phyloP scores from a whole-genome alignment of 37 sponge, comb jelly and placozoan species.

The Theonella swinhoei region DNA sequence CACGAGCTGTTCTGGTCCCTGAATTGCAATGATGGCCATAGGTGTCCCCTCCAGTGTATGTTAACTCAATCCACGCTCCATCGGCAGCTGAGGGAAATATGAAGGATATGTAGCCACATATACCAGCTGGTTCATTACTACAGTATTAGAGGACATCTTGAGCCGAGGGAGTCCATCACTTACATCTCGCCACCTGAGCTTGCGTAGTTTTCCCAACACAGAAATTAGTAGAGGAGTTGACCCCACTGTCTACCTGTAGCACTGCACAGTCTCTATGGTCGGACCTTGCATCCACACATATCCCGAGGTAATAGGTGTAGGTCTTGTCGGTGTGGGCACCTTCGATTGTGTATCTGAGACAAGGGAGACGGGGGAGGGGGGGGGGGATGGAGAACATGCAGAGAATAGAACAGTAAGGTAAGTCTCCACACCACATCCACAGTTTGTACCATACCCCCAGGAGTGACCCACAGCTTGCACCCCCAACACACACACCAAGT shows the following conservation, averaged over 20 bases:
- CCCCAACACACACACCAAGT: not conserved
- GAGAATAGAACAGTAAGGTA: too few relatives aligned
- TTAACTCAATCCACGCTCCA: slow-evolving; percentile 72
- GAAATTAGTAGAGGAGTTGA: not conserved
- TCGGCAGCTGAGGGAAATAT: slow-evolving; percentile 15
- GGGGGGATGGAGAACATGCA: not conserved
- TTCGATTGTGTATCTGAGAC: not conserved
- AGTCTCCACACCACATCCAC: too few relatives aligned
- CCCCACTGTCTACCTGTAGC: slow-evolving; percentile 30
- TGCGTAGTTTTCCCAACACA: slow-evolving; percentile 29
- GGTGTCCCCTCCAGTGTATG: slow-evolving; percentile 45
- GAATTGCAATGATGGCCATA: slow-evolving; percentile 55
- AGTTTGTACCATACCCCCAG: too few relatives aligned
- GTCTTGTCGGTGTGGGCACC: slow-evolving; percentile 6
- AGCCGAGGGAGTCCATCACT: not conserved
- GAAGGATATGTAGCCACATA: not conserved
- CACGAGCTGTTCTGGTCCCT: slow-evolving; percentile 27
- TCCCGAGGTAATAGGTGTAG: slow-evolving; percentile 51
- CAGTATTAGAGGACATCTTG: not conserved
- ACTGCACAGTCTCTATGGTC: slow-evolving; percentile 29
- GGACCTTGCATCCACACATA: slow-evolving; percentile 29
- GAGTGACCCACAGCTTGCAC: not conserved
- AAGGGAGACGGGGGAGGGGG: not conserved
- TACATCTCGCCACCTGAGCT: slow-evolving; percentile 56
- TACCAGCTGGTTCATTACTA: not conserved